phyloP scores from a whole-genome alignment of 37 sponge, comb jelly and placozoan species.

The Geodia barretti region DNA sequence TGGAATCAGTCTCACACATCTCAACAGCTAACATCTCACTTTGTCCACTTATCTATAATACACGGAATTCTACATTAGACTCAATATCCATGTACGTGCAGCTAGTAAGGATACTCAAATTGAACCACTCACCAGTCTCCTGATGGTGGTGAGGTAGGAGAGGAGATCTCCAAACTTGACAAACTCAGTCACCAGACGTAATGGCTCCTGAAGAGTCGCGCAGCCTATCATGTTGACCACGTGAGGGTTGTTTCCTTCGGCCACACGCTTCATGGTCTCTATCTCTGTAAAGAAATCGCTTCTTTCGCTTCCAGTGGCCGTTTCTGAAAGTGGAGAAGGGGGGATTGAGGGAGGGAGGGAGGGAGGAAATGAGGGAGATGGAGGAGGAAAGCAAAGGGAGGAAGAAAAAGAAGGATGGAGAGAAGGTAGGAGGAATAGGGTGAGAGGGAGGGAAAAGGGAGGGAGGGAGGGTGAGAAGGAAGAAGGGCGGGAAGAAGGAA shows the following conservation, averaged over 20 bases:
- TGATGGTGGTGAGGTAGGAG: conserved; percentile 60
- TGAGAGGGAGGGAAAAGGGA: neutral
- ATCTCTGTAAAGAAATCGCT: conserved; percentile 70
- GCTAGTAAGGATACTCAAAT: too few species aligned
- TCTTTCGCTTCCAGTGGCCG: conserved; percentile 61
- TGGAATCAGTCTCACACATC: too few species aligned
- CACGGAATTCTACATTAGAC: too few species aligned
- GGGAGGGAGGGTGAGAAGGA: neutral
- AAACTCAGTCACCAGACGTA: conserved; percentile 78
- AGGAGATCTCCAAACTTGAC: conserved; percentile 76
- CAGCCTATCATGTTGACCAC: conserved; percentile 78
- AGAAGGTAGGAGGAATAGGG: conserved; percentile 1
- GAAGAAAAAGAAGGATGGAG: neutral
- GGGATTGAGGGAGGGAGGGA: neutral
- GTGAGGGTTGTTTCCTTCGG: conserved; percentile 69
- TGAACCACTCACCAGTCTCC: conserved; percentile 40
- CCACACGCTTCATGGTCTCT: conserved; percentile 69
- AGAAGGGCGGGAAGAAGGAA: neutral
- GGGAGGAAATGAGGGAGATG: neutral
- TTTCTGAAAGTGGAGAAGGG: conserved; percentile 11
- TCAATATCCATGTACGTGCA: too few species aligned
- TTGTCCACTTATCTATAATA: too few species aligned
- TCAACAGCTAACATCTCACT: too few species aligned
- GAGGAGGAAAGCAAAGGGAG: neutral
- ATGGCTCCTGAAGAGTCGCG: conserved; percentile 70